phyloP scores from a whole-genome alignment of 2,113 vertebrate genomes.

The Python bivittatus region DNA sequence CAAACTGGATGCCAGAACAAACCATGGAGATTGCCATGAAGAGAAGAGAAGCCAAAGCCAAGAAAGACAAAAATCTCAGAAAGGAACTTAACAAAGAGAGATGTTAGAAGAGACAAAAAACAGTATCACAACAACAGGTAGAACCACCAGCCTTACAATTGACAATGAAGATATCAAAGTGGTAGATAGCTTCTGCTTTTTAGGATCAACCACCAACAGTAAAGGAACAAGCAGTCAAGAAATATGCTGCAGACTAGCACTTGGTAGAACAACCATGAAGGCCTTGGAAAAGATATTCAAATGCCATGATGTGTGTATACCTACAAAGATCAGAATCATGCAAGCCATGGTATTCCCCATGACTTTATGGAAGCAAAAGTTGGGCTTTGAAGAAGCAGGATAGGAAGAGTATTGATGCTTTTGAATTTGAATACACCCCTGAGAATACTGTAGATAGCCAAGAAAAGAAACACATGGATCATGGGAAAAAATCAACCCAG shows the following conservation, averaged over 20 bases:
- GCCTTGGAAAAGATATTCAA: background rate
- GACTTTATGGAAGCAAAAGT: background rate
- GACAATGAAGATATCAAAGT: background rate
- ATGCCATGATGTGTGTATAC: background rate
- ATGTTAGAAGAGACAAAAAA: background rate
- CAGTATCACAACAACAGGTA: background rate
- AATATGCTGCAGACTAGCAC: background rate
- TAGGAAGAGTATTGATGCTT: background rate
- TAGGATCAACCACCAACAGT: background rate
- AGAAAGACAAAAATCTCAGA: background rate
- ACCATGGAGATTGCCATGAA: background rate
- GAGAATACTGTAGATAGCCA: background rate
- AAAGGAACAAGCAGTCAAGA: background rate
- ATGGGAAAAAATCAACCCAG: background rate
- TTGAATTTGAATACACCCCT: background rate
- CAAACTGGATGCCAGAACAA: background rate
- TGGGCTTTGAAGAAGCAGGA: background rate
- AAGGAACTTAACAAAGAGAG: background rate
- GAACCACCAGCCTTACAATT: background rate
- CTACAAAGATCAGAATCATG: background rate
- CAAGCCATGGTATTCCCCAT: background rate
- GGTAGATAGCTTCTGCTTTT: background rate
- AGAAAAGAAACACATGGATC: background rate
- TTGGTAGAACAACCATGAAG: background rate
- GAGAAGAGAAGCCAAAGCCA: background rate